Percentiles rank a stretch among this genome's conserved stretches.
Evolutionary conservation across 2,797 vertebrate genomes (phyloP).

Genomic region (Tokudaia muenninki): DNA sequence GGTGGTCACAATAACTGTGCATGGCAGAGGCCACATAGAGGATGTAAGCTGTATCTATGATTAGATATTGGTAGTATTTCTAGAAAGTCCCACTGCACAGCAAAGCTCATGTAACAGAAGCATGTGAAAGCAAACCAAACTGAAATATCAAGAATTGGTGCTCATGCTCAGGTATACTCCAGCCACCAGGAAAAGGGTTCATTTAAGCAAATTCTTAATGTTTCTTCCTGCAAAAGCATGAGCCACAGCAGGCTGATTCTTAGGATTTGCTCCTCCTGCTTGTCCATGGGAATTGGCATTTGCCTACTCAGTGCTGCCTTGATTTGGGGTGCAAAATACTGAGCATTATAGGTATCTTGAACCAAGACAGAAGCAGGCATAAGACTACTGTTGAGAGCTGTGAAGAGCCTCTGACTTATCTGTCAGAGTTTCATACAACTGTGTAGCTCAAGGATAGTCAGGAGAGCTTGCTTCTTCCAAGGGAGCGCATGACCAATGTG

Average conservation of each 20-base stretch:
- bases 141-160: not conserved
- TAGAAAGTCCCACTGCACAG: not conserved
- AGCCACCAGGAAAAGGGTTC: not conserved
- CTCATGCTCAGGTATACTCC: not conserved
- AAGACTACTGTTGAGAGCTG: not conserved
- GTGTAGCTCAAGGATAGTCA: not conserved
- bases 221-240: not conserved
- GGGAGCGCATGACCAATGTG: fast-evolving
- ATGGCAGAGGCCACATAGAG: not conserved
- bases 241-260: not conserved
- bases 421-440: not conserved
- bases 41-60: not conserved
- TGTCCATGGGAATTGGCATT: not conserved
- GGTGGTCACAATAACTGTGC: not conserved
- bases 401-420: not conserved
- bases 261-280: not conserved
- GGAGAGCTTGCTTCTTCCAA: not conserved
- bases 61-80: constrained; percentile 30
- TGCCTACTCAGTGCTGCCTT: not conserved
- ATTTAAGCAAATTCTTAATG: not conserved
- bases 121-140: not conserved
- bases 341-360: not conserved
- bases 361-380: not conserved
- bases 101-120: constrained; percentile 32
- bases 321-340: not conserved